Conservation (phyloP, 2,797 vertebrate species). For the Steatocranus sp. region DNA sequence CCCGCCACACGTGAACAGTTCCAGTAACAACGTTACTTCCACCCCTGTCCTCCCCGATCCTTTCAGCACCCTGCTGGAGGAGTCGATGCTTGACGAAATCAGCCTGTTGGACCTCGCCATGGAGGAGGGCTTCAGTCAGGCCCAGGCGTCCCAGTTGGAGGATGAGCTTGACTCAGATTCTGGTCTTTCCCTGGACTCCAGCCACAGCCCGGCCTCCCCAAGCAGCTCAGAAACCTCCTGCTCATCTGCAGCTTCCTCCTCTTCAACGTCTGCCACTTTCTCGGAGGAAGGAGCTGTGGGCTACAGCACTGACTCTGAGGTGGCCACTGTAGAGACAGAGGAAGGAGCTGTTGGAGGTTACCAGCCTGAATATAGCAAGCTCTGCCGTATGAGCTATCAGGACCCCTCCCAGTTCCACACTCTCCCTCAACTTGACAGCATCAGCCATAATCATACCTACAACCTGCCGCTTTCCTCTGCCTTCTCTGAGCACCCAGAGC, state of each 20-base stretch:
- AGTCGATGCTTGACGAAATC: constrained; percentile 98
- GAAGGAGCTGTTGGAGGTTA: constrained; percentile 93
- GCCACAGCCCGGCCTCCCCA: constrained; percentile 93
- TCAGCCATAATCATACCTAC: constrained; percentile 97
- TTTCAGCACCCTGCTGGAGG: constrained; percentile 87
- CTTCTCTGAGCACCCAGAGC: constrained; percentile 76
- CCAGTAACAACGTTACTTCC: constrained; percentile 82
- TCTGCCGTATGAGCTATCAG: constrained; percentile 98
- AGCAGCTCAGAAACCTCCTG: constrained; percentile 96
- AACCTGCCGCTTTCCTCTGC: constrained; percentile 85
- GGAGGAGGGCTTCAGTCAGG: constrained; percentile 96
- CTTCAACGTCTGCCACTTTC: constrained; percentile 87
- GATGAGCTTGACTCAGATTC: constrained; percentile 98
- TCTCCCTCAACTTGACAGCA: constrained; percentile 89
- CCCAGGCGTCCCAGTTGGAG: constrained; percentile 91
- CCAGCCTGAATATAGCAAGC: constrained; percentile 93
- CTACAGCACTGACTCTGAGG: constrained; percentile 97
- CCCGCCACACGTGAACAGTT: constrained; percentile 82
- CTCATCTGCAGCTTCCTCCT: constrained; percentile 84
- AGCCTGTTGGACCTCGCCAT: constrained; percentile 96
- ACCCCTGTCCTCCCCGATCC: constrained; percentile 84
- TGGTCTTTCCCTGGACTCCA: constrained; percentile 94
- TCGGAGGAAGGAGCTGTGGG: constrained; percentile 97
- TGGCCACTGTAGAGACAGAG: constrained; percentile 81
- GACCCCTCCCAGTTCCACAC: constrained; percentile 88